Base-by-base conservation (phyloP, 2,888 invertebrate species). In the Ametastegia equiseti region DNA sequence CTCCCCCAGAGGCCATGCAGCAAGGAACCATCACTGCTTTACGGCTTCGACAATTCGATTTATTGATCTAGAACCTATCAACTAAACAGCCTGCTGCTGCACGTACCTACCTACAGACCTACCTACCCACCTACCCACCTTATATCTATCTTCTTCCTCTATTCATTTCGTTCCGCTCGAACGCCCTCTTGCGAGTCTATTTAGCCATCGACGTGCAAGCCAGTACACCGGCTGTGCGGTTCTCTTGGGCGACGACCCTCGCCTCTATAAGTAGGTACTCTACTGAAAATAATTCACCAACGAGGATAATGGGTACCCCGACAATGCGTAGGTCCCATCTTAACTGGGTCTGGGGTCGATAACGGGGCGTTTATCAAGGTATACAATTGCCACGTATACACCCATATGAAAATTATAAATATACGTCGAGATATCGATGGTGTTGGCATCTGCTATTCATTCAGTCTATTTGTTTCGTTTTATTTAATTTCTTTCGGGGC, bases 41-140 rank as follows among this genome's bases (percentile, higher is more conserved):
- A 75, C 54, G 75, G 75, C 75, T 75, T 75, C 50, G 50, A 50
- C 75, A 75, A 75, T 75, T 75, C 75, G 54, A 75, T 75, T 75
- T 75, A 75, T 75, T 36, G 75, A 75, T 54, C 75, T 50, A 15
- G 27, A 19, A 15, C 33, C 54, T 27, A 75, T 54, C 23, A n/a
- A 36, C 50, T 50, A 19, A 54, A 54, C 50, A 6, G 50, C 54
- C n/a, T n/a, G n/a, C n/a, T n/a, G n/a, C n/a, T n/a, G n/a, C n/a
- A n/a, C n/a, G 75, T 54, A 54, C 71, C 47, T 71, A 45, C 42
- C n/a, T n/a, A n/a, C n/a, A n/a, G n/a, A n/a, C n/a, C n/a, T n/a
- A n/a, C n/a, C n/a, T n/a, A n/a, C n/a, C n/a, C n/a, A n/a, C n/a
- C n/a, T n/a, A n/a, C n/a, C n/a, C n/a, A n/a, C n/a, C n/a, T n/a